These are phyloP conservation scores for Ciconia boyciana DNA, from an alignment of 2,113 vertebrate species.

Conservation along the genomic window DNA sequence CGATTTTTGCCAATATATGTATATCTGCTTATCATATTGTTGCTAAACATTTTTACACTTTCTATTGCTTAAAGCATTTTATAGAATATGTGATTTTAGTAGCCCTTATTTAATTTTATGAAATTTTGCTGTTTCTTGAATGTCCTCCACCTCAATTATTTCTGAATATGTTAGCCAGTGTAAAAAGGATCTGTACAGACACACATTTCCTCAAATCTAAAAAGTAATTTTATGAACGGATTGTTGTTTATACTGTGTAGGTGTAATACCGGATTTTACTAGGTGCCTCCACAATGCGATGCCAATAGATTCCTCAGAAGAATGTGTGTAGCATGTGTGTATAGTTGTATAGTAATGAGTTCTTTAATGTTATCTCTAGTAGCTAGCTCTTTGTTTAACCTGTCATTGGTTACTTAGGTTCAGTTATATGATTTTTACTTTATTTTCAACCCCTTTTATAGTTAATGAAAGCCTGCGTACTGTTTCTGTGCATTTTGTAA, in stretches of 20 bases:
- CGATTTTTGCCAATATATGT: not conserved
- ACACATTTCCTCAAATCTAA: not conserved
- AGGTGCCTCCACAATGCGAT: not conserved
- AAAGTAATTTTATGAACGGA: not conserved
- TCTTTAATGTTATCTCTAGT: not conserved
- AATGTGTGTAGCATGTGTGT: not conserved
- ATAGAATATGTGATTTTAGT: not conserved
- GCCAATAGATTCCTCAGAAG: not conserved
- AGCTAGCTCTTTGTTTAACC: not conserved
- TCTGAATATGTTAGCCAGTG: not conserved
- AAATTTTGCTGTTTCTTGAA: not conserved
- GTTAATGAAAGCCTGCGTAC: not conserved
- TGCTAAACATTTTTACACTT: not conserved
- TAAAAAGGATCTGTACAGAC: not conserved
- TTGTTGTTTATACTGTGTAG: not conserved
- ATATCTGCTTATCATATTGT: not conserved
- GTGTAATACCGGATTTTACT: not conserved
- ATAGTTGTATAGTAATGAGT: not conserved
- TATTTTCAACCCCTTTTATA: not conserved
- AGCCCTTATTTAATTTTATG: not conserved
- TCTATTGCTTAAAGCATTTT: not conserved
- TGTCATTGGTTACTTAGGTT: not conserved
- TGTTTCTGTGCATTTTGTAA: not conserved
- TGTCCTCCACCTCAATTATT: not conserved
- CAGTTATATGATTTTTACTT: not conserved